Percentiles rank a stretch among this genome's conserved stretches.
phyloP scores from a whole-genome alignment of 2,797 vertebrate genomes.

The Sebastiscus tertius region DNA sequence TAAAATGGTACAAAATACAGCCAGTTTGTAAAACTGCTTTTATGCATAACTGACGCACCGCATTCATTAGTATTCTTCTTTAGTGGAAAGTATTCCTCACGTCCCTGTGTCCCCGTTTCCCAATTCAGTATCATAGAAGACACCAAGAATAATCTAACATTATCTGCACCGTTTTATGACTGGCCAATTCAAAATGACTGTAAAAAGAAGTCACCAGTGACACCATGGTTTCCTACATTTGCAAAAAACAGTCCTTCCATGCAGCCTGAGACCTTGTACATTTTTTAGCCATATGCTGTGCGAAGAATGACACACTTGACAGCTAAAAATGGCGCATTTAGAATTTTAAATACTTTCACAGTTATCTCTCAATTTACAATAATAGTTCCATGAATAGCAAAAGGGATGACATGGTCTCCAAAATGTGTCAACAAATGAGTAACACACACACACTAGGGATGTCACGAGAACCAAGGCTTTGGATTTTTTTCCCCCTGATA shows the following conservation, averaged over 20 bases:
- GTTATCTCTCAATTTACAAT: not conserved
- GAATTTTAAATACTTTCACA: not conserved
- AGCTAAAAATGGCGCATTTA: not conserved
- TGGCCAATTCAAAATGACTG: not conserved
- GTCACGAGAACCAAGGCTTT: no score
- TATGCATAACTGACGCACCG: not conserved
- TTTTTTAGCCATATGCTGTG: not conserved
- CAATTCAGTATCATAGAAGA: not conserved
- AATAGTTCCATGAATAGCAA: not conserved
- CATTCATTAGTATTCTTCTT: not conserved
- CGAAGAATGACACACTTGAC: not conserved
- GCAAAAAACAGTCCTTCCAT: constrained; percentile 8
- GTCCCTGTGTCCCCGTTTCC: not conserved
- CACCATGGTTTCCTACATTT: constrained; percentile 1
- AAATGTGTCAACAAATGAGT: not conserved
- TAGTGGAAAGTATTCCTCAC: not conserved
- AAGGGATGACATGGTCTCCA: not conserved
- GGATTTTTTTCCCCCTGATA: not conserved
- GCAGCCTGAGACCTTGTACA: not conserved
- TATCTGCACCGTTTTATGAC: not conserved
- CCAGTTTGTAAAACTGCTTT: not conserved
- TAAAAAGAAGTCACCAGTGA: not conserved
- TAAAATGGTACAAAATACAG: constrained; percentile 4
- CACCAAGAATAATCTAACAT: not conserved
- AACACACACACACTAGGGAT: not conserved